Evolutionary conservation across 2,888 invertebrate genomes (phyloP).

Genomic region (Lithophane socia): DNA sequence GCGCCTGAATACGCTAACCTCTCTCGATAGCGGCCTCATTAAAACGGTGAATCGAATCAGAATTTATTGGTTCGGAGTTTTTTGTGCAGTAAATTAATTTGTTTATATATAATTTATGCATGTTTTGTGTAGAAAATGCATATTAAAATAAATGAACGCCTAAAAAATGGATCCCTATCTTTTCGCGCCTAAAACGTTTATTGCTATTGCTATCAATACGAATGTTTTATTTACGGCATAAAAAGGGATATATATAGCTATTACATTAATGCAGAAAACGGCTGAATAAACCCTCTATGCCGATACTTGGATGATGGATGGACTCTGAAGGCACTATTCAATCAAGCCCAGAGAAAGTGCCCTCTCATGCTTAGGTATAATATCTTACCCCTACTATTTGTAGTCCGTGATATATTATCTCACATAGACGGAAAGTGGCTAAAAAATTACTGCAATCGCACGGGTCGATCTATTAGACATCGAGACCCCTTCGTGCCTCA

Average conservation of each 20-base stretch:
- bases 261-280: conserved; percentile 50
- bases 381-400: conserved; percentile 58
- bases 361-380: conserved; percentile 47
- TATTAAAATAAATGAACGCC: neutral
- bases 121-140: neutral
- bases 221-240: conserved; percentile 40
- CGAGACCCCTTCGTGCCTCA: neutral
- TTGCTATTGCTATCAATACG: conserved; percentile 28
- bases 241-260: conserved; percentile 31
- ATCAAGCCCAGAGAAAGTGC: conserved; percentile 66
- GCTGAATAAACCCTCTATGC: conserved; percentile 56
- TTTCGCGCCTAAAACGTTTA: conserved; percentile 15
- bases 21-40: conserved; percentile 7
- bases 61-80: conserved; percentile 40
- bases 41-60: too few species aligned
- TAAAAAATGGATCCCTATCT: neutral
- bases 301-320: conserved; percentile 72
- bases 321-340: conserved; percentile 69
- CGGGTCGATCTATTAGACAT: neutral
- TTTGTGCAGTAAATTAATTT: conserved; percentile 20
- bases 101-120: too few species aligned
- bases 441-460: neutral
- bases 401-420: neutral
- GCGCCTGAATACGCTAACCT: conserved; percentile 7
- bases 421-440: too few species aligned